Conservation (phyloP, 2,797 vertebrate species). For the Echeneis naucrates region DNA sequence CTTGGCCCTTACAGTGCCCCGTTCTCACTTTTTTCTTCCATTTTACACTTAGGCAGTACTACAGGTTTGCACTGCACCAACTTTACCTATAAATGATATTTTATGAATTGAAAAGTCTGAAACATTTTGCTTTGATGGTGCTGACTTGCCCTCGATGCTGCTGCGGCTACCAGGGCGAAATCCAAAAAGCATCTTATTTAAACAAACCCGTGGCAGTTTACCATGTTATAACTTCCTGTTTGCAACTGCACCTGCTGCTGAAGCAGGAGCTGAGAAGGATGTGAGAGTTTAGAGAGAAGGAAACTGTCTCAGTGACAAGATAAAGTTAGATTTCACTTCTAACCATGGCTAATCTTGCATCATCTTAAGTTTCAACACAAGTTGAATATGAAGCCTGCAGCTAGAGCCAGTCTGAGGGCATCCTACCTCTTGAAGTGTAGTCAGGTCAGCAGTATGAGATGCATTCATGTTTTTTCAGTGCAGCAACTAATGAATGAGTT, state of each 20-base stretch:
- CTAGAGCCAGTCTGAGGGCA: not conserved
- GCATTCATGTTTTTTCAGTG: conserved; percentile 10
- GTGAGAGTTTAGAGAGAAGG: not conserved
- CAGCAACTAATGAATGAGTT: conserved; percentile 1
- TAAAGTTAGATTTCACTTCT: conserved; percentile 44
- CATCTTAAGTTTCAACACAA: conserved; percentile 36
- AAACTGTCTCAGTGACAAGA: conserved; percentile 29
- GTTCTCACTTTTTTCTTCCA: conserved; percentile 32
- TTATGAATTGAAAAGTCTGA: conserved; percentile 23
- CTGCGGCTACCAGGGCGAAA: conserved; percentile 36
- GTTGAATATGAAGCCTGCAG: conserved; percentile 21
- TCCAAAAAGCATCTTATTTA: conserved; percentile 35
- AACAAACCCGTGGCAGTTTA: not conserved
- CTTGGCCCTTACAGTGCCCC: conserved; percentile 40
- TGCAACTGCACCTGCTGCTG: conserved; percentile 31
- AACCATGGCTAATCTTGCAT: conserved; percentile 45
- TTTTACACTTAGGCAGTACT: conserved; percentile 3
- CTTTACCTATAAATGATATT: conserved; percentile 55
- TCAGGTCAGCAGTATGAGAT: not conserved
- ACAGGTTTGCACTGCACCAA: conserved; percentile 56
- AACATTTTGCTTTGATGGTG: conserved; percentile 22
- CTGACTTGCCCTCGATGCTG: conserved; percentile 27
- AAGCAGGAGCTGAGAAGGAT: conserved; percentile 7
- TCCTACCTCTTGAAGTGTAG: conserved; percentile 23
- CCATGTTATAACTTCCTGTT: conserved; percentile 52